Evolutionary conservation across 2,113 vertebrate genomes (phyloP), one percentile per base, ranked within the genome.

Genomic region (Misgurnus anguillicaudatus): DNA sequence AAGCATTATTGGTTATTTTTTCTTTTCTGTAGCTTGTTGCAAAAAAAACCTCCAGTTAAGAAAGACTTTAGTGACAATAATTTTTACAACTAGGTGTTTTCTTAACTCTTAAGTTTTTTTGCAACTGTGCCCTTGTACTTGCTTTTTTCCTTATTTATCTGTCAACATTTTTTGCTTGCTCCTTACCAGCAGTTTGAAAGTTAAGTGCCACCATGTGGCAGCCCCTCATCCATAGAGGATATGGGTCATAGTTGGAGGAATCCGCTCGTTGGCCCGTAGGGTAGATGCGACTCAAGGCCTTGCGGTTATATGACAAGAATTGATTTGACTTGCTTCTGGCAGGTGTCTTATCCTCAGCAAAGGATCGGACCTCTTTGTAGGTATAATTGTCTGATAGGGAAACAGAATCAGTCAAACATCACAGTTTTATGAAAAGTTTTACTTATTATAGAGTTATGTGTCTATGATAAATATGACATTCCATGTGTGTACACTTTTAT

Each of bases 181-280:
- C 51, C 60, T 85, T 87, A 98, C 98, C 98, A 93, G 95, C 90
- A 0, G 98, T 99, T 90, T 99, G 98, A 87, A 93, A 99, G 88
- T 99, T 99, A 69, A 99, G 95, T 1, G 98, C 95, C 83, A 95
- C 95, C 97, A 99, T 99, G 89, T 99, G 98, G 36, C 94, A 93
- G 10, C 97, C 97, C 0, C 92, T 90, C 2, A 94, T 91, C 97
- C 97, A 99, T 74, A 98, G 91, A 2, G 94, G 91, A 87, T 97
- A 94, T 0, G 98, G 97, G 83, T 99, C 96, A 0, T 98, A 99
- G 92, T 99, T 99, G 47, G 98, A 99, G 2, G 98, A 99, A 89
- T 99, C 98, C 0, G 98, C 93, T 0, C 97, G 92, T 85, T 99
- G 97, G 14, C 94, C 95, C 85, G 99, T 99, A 0, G 98, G 98